Conservation (phyloP, 2,888 invertebrate species). For the Melitaea athalia region DNA sequence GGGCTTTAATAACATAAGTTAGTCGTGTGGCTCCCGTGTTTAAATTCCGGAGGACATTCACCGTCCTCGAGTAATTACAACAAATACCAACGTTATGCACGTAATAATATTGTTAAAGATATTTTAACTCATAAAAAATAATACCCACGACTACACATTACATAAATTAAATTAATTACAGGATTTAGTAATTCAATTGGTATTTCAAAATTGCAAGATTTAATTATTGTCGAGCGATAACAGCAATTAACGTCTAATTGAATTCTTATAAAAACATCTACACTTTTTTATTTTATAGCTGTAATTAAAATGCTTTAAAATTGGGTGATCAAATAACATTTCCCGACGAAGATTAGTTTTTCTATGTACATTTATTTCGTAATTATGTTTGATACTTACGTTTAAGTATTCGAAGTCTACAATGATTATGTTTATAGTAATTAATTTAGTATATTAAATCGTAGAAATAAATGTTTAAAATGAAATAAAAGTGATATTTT, state of each 20-base stretch:
- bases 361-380: background rate
- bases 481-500: background rate
- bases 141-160: conserved; percentile 1
- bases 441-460: no score
- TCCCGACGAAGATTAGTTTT: background rate
- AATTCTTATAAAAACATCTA: conserved; percentile 6
- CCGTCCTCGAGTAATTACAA: conserved; percentile 67
- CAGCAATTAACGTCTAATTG: conserved; percentile 5
- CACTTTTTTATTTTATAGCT: background rate
- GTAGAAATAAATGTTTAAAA: no score
- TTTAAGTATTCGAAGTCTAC: background rate
- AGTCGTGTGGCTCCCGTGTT: conserved; percentile 56
- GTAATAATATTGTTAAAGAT: conserved; percentile 47
- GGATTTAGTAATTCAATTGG: conserved; percentile 5
- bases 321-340: background rate
- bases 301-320: conserved; percentile 10
- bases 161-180: conserved; percentile 2
- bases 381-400: background rate
- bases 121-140: conserved; percentile 28
- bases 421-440: no score
- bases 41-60: conserved; percentile 59
- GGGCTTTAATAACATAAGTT: conserved; percentile 73
- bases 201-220: conserved; percentile 6
- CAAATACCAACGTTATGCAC: conserved; percentile 66
- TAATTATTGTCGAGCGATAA: conserved; percentile 2